Conservation (phyloP, 2,888 invertebrate genomes). For the Lysandra bellargus region DNA sequence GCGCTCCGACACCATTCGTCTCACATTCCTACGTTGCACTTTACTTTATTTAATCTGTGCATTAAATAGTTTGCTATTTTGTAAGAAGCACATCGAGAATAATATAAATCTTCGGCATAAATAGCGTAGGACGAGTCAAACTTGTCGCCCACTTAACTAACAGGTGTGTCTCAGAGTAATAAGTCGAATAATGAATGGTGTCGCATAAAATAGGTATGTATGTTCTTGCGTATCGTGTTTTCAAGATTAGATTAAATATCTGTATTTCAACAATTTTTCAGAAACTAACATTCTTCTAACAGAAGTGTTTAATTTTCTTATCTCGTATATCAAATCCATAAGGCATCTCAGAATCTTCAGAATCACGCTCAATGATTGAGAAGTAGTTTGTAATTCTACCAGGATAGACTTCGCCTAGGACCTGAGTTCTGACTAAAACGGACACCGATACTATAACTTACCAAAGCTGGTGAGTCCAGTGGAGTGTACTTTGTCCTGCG, state of each 20-base stretch:
- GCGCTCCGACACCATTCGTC: conserved; percentile 19
- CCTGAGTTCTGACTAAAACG: too few species aligned
- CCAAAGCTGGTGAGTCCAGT: conserved; percentile 70
- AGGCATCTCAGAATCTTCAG: too few species aligned
- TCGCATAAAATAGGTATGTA: not conserved
- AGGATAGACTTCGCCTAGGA: too few species aligned
- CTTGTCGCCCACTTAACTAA: conserved; percentile 23
- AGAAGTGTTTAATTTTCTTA: not conserved
- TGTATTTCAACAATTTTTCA: not conserved
- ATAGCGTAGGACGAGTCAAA: conserved; percentile 27
- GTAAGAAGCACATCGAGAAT: conserved; percentile 14
- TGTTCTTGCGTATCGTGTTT: not conserved
- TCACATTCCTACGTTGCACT: conserved; percentile 27
- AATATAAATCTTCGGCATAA: conserved; percentile 15
- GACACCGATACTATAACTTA: conserved; percentile 48
- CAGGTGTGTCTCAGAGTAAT: conserved; percentile 27
- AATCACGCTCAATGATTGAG: too few species aligned
- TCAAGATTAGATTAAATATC: not conserved
- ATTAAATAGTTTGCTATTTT: conserved; percentile 28
- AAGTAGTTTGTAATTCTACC: too few species aligned
- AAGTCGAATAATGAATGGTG: conserved; percentile 3
- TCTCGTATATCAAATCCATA: too few species aligned
- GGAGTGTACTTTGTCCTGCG: conserved; percentile 62
- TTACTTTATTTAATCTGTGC: conserved; percentile 27
- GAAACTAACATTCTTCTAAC: too few species aligned